phyloP scores from a whole-genome alignment of 2,797 vertebrate species.

The Discoglossus pictus region DNA sequence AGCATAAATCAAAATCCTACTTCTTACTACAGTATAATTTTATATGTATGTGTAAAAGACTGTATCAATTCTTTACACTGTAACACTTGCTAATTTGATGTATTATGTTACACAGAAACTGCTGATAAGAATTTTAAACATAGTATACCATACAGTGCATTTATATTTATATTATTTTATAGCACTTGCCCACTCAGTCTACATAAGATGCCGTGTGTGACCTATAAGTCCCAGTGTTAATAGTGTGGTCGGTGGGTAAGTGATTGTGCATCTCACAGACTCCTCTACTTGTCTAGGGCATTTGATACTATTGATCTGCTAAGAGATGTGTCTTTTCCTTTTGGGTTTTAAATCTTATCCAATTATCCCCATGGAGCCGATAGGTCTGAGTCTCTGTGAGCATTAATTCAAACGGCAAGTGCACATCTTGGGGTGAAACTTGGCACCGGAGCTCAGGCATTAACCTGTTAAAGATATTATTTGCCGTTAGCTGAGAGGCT shows the following conservation, averaged over 20 bases:
- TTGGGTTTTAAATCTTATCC: slow-evolving; percentile 39
- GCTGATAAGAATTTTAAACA: too few relatives aligned
- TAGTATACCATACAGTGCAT: too few relatives aligned
- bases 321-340: slow-evolving; percentile 41
- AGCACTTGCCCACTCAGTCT: slow-evolving; percentile 10
- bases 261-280: slow-evolving; percentile 9
- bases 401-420: slow-evolving; percentile 30
- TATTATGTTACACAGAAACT: too few relatives aligned
- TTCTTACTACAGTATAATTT: too few relatives aligned
- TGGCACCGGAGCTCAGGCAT: slow-evolving; percentile 15
- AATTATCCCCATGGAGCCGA: slow-evolving; percentile 42
- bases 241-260: slow-evolving; percentile 14
- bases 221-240: background rate
- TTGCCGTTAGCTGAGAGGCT: too few relatives aligned
- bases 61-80: too few relatives aligned
- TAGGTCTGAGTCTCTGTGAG: slow-evolving; percentile 31
- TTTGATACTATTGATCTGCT: slow-evolving; percentile 47
- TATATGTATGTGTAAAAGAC: too few relatives aligned
- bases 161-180: too few relatives aligned
- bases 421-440: slow-evolving; percentile 9
- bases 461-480: slow-evolving; percentile 3
- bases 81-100: too few relatives aligned
- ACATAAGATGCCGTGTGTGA: slow-evolving; percentile 10
- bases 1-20: too few relatives aligned
- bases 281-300: slow-evolving; percentile 35